phyloP scores from a whole-genome alignment of 2,888 invertebrate species.

The Apodemia zela region DNA sequence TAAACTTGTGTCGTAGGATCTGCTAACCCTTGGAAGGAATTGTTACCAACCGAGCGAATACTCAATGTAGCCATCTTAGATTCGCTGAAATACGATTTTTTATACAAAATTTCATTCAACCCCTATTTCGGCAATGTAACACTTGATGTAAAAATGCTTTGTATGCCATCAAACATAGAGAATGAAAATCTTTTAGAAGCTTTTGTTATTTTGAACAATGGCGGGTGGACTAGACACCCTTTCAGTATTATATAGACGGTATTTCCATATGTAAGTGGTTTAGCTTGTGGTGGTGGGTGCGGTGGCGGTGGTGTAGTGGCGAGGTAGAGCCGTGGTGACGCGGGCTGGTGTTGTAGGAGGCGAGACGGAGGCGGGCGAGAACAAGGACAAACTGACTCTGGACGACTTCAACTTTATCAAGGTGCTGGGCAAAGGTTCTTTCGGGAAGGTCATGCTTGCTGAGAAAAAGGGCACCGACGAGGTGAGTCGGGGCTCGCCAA shows the following conservation, averaged over 20 bases:
- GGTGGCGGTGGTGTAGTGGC: constrained; percentile 16
- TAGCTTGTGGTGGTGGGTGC: constrained; percentile 20
- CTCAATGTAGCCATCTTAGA: too few species aligned
- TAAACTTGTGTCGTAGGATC: too few species aligned
- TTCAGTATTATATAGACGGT: not conserved
- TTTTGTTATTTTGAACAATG: too few species aligned
- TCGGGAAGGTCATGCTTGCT: constrained; percentile 99
- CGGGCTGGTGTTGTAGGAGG: constrained; percentile 37
- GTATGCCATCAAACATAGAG: too few species aligned
- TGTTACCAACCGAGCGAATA: too few species aligned
- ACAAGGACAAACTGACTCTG: constrained; percentile 82
- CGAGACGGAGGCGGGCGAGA: constrained; percentile 37
- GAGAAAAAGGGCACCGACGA: constrained; percentile 96
- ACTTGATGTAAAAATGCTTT: too few species aligned
- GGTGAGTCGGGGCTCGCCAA: constrained; percentile 41
- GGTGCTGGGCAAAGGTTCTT: constrained; percentile 99
- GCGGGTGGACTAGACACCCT: too few species aligned
- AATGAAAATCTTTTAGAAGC: too few species aligned
- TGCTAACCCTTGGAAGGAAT: too few species aligned
- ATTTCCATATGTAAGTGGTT: not conserved
- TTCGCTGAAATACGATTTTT: too few species aligned
- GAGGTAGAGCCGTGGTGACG: constrained; percentile 4
- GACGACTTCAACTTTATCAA: constrained; percentile 98
- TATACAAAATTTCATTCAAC: too few species aligned
- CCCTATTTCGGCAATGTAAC: too few species aligned